phyloP scores from a whole-genome alignment of 2,113 vertebrate species.

The Neogobius melanostomus region DNA sequence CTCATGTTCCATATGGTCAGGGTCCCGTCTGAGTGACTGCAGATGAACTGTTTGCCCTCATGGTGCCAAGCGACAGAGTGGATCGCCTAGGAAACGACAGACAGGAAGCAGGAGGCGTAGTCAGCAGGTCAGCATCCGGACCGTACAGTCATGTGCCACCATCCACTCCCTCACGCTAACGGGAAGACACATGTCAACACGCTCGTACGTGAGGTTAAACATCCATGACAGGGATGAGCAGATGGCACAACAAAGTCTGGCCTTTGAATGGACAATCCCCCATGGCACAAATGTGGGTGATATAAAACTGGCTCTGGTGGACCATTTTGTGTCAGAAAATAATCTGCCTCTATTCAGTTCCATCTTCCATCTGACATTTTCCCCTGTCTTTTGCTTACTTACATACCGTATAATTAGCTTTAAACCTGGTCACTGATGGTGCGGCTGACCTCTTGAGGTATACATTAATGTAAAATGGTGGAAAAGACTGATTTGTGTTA shows the following conservation, averaged over 20 bases:
- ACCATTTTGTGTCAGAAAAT: not conserved
- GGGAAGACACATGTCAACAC: conserved; percentile 19
- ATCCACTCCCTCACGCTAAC: conserved; percentile 4
- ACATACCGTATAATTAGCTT: too few relatives aligned
- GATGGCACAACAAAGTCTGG: conserved; percentile 36
- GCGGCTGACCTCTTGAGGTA: too few relatives aligned
- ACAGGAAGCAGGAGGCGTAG: conserved; percentile 12
- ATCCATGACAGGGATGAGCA: conserved; percentile 18
- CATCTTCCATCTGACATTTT: too few relatives aligned
- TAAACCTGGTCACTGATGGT: too few relatives aligned
- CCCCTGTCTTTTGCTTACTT: too few relatives aligned
- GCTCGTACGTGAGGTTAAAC: conserved; percentile 33
- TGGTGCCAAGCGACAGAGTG: conserved; percentile 99
- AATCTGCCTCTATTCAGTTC: too few relatives aligned
- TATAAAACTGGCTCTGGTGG: not conserved
- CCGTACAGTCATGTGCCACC: conserved; percentile 36
- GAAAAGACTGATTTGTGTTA: not conserved
- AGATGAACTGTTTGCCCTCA: conserved; percentile 98
- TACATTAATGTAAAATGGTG: too few relatives aligned
- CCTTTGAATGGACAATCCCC: conserved; percentile 26
- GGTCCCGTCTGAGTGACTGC: conserved; percentile 98
- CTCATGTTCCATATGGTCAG: conserved; percentile 98
- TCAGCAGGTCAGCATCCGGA: conserved; percentile 31
- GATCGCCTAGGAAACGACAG: conserved; percentile 84
- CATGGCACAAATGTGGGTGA: conserved; percentile 19